Percentiles rank a stretch among this genome's conserved stretches.
phyloP scores from a whole-genome alignment of 2,113 vertebrate species.

The Andinoacara biseriatus region DNA sequence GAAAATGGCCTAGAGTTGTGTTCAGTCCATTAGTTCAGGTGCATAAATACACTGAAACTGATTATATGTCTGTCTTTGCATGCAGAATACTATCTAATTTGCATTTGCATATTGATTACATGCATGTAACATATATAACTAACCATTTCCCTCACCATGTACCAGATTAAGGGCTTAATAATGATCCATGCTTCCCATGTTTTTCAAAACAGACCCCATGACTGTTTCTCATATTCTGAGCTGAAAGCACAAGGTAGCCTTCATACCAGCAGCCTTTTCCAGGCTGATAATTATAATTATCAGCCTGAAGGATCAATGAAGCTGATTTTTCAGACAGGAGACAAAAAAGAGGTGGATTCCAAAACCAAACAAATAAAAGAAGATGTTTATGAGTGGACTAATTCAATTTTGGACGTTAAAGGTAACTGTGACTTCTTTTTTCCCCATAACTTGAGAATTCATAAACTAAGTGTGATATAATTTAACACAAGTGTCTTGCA shows the following conservation, averaged over 20 bases:
- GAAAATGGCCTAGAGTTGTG: background rate
- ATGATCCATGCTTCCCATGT: background rate
- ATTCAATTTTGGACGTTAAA: background rate
- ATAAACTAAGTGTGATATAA: background rate
- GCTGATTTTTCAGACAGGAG: background rate
- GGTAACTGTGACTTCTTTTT: background rate
- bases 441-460: background rate
- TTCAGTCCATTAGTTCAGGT: background rate
- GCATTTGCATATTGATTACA: too few relatives aligned
- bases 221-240: background rate
- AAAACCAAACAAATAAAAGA: background rate
- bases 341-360: background rate
- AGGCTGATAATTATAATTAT: too few relatives aligned
- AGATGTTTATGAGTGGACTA: background rate
- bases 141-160: too few relatives aligned
- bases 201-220: background rate
- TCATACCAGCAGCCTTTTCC: background rate
- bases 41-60: background rate
- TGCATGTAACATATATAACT: too few relatives aligned
- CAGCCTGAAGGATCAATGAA: background rate
- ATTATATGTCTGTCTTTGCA: background rate
- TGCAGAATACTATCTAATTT: too few relatives aligned
- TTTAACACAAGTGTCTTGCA: too few relatives aligned
- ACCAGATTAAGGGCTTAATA: too few relatives aligned
- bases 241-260: background rate